A percentile compares a stretch with the other conserved stretches of the same genome.
Evolutionary conservation across 2,888 invertebrate genomes (phyloP).

Genomic region (Cephus sareptanus): DNA sequence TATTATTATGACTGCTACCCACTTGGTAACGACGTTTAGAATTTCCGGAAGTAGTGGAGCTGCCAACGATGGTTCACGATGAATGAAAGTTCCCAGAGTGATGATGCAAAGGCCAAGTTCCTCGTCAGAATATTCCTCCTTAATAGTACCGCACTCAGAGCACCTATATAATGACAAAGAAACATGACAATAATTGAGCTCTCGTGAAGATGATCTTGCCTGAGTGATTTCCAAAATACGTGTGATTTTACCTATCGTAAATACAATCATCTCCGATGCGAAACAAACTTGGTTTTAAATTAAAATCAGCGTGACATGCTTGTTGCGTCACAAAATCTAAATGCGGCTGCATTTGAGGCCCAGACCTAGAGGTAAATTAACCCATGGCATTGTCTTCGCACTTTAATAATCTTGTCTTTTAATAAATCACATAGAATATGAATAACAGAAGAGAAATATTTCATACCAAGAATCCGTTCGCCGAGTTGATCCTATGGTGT

Average conservation of each 20-base stretch:
- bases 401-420: slow-evolving; percentile 1
- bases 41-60: slow-evolving; percentile 94
- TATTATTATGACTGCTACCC: slow-evolving; percentile 36
- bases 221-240: not conserved
- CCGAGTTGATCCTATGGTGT: slow-evolving; percentile 66
- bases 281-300: slow-evolving; percentile 73
- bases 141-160: slow-evolving; percentile 88
- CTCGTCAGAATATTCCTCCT: slow-evolving; percentile 96
- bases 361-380: slow-evolving; percentile 44
- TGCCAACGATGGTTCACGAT: slow-evolving; percentile 94
- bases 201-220: not conserved
- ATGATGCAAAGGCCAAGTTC: slow-evolving; percentile 95
- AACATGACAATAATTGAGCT: not conserved
- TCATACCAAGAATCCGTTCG: slow-evolving; percentile 54
- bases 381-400: not conserved
- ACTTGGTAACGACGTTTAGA: slow-evolving; percentile 89
- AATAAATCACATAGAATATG: not conserved
- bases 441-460: not conserved
- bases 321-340: slow-evolving; percentile 62
- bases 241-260: slow-evolving; percentile 69
- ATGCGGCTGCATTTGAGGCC: slow-evolving; percentile 53
- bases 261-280: slow-evolving; percentile 79
- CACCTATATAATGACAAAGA: slow-evolving; percentile 67
- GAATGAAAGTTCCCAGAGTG: slow-evolving; percentile 94
- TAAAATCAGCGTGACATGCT: slow-evolving; percentile 69